Evolutionary conservation across 2,888 invertebrate genomes (phyloP), one percentile per base, ranked within the genome.

Genomic region (Diabrotica balteata): DNA sequence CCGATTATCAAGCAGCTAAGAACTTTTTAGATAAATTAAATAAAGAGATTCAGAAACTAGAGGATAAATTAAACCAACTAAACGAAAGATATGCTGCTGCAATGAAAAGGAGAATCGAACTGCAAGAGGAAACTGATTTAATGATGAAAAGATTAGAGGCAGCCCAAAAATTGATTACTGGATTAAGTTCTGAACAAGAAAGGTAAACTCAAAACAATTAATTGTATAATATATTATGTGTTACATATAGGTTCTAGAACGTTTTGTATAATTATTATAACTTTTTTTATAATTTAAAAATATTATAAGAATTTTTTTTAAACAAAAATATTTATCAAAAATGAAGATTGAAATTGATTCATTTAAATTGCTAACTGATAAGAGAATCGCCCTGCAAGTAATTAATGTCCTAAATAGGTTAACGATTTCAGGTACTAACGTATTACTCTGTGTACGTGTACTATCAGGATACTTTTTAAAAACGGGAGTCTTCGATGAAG

Each of bases 121-220:
- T 95, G 59, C 92, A 94, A 79, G 92, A 93, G 76, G 93, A 95
- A 81, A 93, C 93, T 0, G 92, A 93, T 78, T 86, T 94, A 42
- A 91, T 95, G 89, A 90, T 93, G 87, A 84, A 91, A 69, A 87
- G 94, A 54, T 84, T 95, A 47, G 85, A 91, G 50, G 96, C 96
- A 0, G 96, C 97, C 0, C 94, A 95, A 80, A 95, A 95, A 81
- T 86, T 96, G 5, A 94, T 96, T 78, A 90, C 90, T 8, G 96
- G 96, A 10, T 84, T 97, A 2, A 91, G 92, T 4, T 95, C 95
- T 2, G 96, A 97, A 81, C 90, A 92, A 73, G 59, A 59, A 11
- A 58, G 64, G 64, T 64, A 17, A 57, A 45, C 8, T 47, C 2
- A 17, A 44, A 42, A 58, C 47, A 32, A 32, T 32, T 4, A 1